Conservation (phyloP, 2,888 invertebrate genomes). For the Thysanoteuthis rhombus region DNA sequence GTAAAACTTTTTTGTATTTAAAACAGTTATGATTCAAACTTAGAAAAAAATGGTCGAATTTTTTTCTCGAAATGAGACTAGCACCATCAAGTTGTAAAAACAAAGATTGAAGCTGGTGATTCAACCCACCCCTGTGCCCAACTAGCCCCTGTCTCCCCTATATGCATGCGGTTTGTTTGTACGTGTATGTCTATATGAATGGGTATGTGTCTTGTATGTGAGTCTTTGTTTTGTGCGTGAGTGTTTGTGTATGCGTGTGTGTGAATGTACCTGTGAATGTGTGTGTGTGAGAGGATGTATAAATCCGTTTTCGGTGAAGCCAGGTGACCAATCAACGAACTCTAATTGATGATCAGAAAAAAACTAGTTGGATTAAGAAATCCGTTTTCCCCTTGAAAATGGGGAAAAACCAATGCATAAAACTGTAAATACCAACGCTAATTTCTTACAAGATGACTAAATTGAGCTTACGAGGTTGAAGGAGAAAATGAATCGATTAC, state of each 20-base stretch:
- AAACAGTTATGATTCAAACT: too few species aligned
- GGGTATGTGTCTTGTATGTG: not conserved
- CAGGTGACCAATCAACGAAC: not conserved
- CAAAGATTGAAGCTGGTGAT: too few species aligned
- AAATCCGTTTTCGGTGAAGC: not conserved
- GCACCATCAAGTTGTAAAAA: too few species aligned
- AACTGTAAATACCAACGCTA: not conserved
- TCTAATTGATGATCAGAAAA: not conserved
- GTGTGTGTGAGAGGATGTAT: not conserved
- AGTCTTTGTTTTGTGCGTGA: not conserved
- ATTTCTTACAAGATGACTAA: not conserved
- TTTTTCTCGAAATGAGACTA: too few species aligned
- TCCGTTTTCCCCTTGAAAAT: not conserved
- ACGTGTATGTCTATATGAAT: too few species aligned
- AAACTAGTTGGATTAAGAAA: not conserved
- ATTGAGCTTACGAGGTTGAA: not conserved
- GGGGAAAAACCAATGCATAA: not conserved
- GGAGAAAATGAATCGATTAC: not conserved
- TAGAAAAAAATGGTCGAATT: too few species aligned
- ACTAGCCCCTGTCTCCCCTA: too few species aligned
- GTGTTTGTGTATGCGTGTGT: not conserved
- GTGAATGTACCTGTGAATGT: not conserved
- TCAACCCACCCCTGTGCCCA: too few species aligned
- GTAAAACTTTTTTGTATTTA: too few species aligned
- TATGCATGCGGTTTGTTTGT: too few species aligned